These are phyloP conservation scores for Xiphophorus maculatus DNA, from an alignment of 2,113 vertebrate species.

Conservation along the genomic window DNA sequence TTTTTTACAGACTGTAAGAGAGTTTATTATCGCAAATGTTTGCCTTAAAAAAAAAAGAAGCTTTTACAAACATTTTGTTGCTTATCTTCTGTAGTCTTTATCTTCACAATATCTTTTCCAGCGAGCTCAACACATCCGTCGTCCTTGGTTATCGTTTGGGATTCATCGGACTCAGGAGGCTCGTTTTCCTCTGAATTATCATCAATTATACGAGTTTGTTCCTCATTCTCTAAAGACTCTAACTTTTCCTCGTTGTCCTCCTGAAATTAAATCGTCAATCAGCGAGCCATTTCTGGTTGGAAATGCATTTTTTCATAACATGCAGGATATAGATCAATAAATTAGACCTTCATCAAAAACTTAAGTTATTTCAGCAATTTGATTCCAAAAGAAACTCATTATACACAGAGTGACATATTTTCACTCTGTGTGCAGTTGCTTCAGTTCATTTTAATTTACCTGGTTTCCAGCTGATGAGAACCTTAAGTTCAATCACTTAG, in stretches of 20 bases:
- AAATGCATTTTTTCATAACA: no score
- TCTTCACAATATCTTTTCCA: slow-evolving; percentile 9
- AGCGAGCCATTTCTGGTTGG: no score
- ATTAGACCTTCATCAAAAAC: no score
- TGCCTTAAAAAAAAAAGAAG: not conserved
- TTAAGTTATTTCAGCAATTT: not conserved
- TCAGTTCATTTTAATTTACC: not conserved
- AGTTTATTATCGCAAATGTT: not conserved
- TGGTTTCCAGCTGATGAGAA: not conserved
- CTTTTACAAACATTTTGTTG: slow-evolving; percentile 59
- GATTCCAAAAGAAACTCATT: not conserved
- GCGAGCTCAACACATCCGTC: not conserved
- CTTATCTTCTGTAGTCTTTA: slow-evolving; percentile 18
- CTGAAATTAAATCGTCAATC: slow-evolving; percentile 18
- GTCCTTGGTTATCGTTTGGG: not conserved
- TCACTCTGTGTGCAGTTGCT: not conserved
- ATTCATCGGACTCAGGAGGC: not conserved
- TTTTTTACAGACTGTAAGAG: not conserved
- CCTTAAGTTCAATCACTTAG: not conserved
- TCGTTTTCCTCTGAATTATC: slow-evolving; percentile 19
- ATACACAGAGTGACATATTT: not conserved
- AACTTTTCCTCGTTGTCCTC: slow-evolving; percentile 49
- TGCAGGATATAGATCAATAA: not conserved
- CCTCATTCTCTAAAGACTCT: slow-evolving; percentile 39
- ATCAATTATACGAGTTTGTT: slow-evolving; percentile 36